Conservation (phyloP, 2,797 vertebrate species). For the Arnoldichthys spilopterus region DNA sequence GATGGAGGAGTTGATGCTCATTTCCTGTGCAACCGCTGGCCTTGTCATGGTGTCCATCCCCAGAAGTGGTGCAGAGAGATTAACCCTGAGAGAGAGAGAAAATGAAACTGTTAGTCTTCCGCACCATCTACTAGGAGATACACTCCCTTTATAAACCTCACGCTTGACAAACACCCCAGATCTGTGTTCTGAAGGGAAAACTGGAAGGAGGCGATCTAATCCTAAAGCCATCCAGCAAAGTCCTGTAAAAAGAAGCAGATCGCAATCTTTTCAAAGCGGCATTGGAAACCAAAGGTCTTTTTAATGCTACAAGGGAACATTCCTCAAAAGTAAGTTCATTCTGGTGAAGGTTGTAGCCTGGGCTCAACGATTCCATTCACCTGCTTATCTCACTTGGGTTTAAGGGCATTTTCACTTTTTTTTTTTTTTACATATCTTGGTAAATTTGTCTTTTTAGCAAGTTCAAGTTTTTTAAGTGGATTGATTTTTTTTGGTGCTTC, state of each 20-base stretch:
- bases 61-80: not conserved
- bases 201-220: conserved; percentile 34
- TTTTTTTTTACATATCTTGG: too few relatives aligned
- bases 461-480: too few relatives aligned
- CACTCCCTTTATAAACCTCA: not conserved
- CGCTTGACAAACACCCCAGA: conserved; percentile 29
- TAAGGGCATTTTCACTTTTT: too few relatives aligned
- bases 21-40: conserved; percentile 28
- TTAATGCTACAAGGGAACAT: not conserved
- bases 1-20: conserved; percentile 8
- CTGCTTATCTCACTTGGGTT: too few relatives aligned
- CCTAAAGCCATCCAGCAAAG: conserved; percentile 27
- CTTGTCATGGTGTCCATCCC: conserved; percentile 8
- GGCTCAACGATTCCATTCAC: too few relatives aligned
- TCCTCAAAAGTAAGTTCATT: not conserved
- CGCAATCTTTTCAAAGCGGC: conserved; percentile 15
- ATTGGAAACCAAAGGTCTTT: not conserved
- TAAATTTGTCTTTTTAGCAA: too few relatives aligned
- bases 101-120: not conserved
- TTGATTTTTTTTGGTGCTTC: too few relatives aligned
- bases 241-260: conserved; percentile 40
- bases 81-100: conserved; percentile 11
- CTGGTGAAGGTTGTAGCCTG: not conserved
- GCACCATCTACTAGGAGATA: not conserved
- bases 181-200: conserved; percentile 3